Conservation (phyloP, 1,140 invertebrate species). For the Drosophila melanica region DNA sequence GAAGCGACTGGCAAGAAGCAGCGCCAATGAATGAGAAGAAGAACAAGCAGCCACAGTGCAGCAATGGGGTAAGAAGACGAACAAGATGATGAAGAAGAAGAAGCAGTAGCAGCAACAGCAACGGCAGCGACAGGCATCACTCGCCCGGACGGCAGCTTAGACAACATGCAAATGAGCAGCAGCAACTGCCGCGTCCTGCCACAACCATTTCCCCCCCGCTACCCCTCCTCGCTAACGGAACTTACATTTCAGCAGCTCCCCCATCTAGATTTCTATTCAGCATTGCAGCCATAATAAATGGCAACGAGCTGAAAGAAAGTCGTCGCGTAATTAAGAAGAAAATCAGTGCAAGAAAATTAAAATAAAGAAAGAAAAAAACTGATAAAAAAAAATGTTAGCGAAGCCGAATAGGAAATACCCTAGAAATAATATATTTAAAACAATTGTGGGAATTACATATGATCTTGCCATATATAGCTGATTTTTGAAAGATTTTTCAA, state of each 20-base stretch:
- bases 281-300: constrained; percentile 40
- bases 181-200: constrained; percentile 26
- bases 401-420: constrained; percentile 4
- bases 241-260: background rate
- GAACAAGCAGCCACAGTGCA: constrained; percentile 3
- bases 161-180: constrained; percentile 78
- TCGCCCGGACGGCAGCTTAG: constrained; percentile 15
- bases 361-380: constrained; percentile 25
- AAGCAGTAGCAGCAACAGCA: constrained; percentile 17
- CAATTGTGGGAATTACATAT: too few species aligned
- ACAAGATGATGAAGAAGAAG: constrained; percentile 24
- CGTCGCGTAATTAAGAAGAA: constrained; percentile 73
- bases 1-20: constrained; percentile 60
- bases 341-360: constrained; percentile 45
- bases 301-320: constrained; percentile 46
- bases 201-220: background rate
- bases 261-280: constrained; percentile 17
- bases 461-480: too few species aligned
- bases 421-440: background rate
- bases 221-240: background rate
- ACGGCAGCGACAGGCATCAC: constrained; percentile 34
- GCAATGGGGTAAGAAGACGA: constrained; percentile 14
- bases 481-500: too few species aligned
- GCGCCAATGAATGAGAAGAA: constrained; percentile 14
- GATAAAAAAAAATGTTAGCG: too few species aligned